Evolutionary conservation across 1,140 invertebrate species (phyloP).

Genomic region (Capitella teleta): DNA sequence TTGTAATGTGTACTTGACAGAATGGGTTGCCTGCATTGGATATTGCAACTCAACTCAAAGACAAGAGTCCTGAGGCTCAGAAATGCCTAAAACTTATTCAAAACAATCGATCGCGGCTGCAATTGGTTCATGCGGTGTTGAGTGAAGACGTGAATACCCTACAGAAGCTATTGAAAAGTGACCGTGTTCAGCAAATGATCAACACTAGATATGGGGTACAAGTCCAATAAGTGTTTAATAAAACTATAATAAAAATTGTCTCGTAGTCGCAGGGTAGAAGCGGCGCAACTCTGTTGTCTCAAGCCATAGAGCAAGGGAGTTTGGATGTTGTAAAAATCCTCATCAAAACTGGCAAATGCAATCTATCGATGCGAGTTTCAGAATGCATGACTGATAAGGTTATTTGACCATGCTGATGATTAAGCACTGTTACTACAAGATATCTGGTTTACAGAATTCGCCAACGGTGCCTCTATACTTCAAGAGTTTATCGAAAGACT

Average conservation of each 20-base stretch:
- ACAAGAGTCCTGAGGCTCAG: background rate
- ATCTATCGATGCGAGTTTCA: background rate
- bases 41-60: background rate
- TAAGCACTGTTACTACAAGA: background rate
- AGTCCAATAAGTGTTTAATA: too few relatives aligned
- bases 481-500: slow-evolving; percentile 18
- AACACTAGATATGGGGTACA: slow-evolving; percentile 23
- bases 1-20: background rate
- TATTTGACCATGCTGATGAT: background rate
- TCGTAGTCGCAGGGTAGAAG: background rate
- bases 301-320: background rate
- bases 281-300: background rate
- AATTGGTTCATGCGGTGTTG: slow-evolving; percentile 19
- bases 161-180: slow-evolving; percentile 12
- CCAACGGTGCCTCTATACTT: slow-evolving; percentile 23
- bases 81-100: background rate
- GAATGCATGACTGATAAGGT: background rate
- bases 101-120: background rate
- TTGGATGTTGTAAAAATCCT: background rate
- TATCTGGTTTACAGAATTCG: background rate
- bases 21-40: background rate
- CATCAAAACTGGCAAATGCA: background rate
- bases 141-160: slow-evolving; percentile 16
- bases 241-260: background rate
- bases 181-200: slow-evolving; percentile 16